Evolutionary conservation across 2,888 invertebrate genomes (phyloP), one percentile per base, ranked within the genome.

Genomic region (Tuberolachnus salignus): DNA sequence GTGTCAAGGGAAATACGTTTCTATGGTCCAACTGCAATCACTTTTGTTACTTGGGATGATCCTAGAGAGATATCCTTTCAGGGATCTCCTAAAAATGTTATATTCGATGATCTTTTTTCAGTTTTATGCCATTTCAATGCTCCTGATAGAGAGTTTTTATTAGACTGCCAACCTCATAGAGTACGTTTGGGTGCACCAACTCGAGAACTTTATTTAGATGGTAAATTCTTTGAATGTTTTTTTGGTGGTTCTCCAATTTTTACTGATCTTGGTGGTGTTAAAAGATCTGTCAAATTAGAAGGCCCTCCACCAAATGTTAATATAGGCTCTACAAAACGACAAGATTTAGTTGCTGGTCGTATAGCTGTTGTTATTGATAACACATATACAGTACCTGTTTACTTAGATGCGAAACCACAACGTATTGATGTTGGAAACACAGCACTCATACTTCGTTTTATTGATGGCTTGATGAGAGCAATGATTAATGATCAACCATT

Each of bases 251-350:
- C 93, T 64, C 92, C 94, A 0, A 91, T 97, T 13, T 91, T 92
- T 61, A 88, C 98, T 53, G 92, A 92, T 1, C 90, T 97, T 49
- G 92, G 92, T 80, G 92, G 92, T 1, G 90, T 92, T 81, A 89
- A 91, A n/a, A 90, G 93, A 81, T 87, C 90, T 63, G 89, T 98
- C 1, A 92, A 93, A 83, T 87, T 99, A 11, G 93, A 94, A 83
- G 97, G 97, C 0, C 94, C 95, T 0, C 91, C 95, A 4, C 98
- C 98, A 0, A 94, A 94, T 86, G 97, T 98, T 0, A 93, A 94
- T 85, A 95, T 98, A 81, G 94, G 96, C 0, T 90, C 90, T 51
- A 87, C 86, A 1, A 90, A 91, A 83, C 88, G 94, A 44, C 91
- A 90, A 16, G 96, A 97, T 85, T 87, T 97, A 63, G 92, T 94